Percentiles rank a stretch among this genome's conserved stretches.
Conservation (phyloP, 92 coral and sea anemone genomes). For the Diadumene lineata region DNA sequence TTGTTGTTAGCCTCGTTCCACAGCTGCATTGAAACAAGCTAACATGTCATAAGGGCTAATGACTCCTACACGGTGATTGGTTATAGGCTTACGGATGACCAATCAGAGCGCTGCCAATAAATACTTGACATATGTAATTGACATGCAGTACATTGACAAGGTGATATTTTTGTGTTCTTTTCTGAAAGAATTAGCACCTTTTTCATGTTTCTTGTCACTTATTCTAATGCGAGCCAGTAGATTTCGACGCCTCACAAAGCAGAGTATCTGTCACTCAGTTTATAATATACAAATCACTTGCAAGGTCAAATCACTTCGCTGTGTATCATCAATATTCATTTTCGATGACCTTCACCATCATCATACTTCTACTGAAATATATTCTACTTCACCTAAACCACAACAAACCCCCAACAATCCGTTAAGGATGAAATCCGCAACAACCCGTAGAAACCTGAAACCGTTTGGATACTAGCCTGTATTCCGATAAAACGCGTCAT, state of each 20-base stretch:
- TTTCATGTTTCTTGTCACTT: conserved; percentile 95
- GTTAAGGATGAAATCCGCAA: neutral
- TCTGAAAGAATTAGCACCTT: conserved; percentile 99
- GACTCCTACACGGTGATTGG: conserved; percentile 79
- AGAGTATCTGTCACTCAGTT: conserved; percentile 55
- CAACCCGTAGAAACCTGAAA: conserved; percentile 1
- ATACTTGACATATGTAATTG: conserved; percentile 88
- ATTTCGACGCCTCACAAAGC: conserved; percentile 77
- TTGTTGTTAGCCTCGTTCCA: conserved; percentile 80
- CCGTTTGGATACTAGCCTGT: neutral
- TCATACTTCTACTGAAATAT: too few species aligned
- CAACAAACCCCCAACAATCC: neutral
- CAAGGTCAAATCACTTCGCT: conserved; percentile 22
- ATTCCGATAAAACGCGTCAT: conserved; percentile 5
- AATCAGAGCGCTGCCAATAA: conserved; percentile 64
- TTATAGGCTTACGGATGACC: conserved; percentile 56
- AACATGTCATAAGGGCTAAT: conserved; percentile 87
- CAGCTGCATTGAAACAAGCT: conserved; percentile 96
- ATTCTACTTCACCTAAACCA: neutral
- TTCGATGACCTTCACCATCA: conserved; percentile 8
- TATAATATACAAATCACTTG: conserved; percentile 50
- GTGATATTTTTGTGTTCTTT: conserved; percentile 96
- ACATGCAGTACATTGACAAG: conserved; percentile 94
- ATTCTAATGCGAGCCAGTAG: conserved; percentile 72
- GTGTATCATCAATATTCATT: conserved; percentile 4